These are phyloP conservation scores for Sepioteuthis lessoniana DNA, from an alignment of 2,888 invertebrate genomes.

Conservation along the genomic window DNA sequence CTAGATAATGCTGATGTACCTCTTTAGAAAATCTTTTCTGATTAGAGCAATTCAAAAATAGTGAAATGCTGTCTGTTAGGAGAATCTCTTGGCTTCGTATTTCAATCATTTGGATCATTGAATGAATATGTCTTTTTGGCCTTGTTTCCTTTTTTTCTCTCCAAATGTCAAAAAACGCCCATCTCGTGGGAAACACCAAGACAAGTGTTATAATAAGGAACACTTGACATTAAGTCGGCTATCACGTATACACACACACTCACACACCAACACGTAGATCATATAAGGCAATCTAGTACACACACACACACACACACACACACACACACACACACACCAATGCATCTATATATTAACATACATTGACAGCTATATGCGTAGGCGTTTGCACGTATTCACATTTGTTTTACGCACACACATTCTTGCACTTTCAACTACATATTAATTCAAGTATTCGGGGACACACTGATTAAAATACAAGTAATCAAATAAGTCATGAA, in stretches of 20 bases:
- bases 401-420: too few relatives aligned
- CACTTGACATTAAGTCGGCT: slow-evolving; percentile 13
- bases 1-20: not conserved
- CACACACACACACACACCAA: not conserved
- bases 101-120: slow-evolving; percentile 7
- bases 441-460: too few relatives aligned
- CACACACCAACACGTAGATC: not conserved
- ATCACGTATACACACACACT: not conserved
- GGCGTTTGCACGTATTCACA: too few relatives aligned
- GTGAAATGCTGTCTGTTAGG: not conserved
- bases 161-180: slow-evolving; percentile 33
- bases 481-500: too few relatives aligned
- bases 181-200: slow-evolving; percentile 2
- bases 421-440: too few relatives aligned
- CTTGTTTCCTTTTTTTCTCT: slow-evolving; percentile 7
- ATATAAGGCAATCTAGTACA: slow-evolving; percentile 15
- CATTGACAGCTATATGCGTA: not conserved
- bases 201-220: slow-evolving; percentile 12
- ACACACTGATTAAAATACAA: too few relatives aligned
- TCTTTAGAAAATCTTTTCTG: not conserved
- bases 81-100: not conserved
- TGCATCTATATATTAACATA: not conserved
- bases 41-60: not conserved
- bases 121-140: not conserved
- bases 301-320: not conserved